These are phyloP conservation scores for Thalassarche chlororhynchos DNA, from an alignment of 2,113 vertebrate genomes.

Conservation along the genomic window DNA sequence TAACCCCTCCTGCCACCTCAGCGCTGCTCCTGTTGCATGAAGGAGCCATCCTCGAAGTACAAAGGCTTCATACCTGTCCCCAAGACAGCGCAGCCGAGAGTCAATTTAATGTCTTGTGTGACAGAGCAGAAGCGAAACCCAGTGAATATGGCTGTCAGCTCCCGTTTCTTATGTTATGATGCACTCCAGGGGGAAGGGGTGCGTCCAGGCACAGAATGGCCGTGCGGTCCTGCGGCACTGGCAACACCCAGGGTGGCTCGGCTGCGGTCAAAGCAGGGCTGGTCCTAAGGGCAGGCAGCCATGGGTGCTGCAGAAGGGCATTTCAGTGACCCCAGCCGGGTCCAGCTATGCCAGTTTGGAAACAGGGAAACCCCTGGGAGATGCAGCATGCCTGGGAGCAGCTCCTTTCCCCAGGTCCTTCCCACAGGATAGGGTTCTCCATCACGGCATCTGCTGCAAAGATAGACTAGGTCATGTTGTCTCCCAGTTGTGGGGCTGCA, in stretches of 20 bases:
- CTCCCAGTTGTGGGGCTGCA: background rate
- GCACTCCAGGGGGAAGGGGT: background rate
- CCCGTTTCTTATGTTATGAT: background rate
- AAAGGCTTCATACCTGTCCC: background rate
- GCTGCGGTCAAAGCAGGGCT: background rate
- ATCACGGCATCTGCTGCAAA: background rate
- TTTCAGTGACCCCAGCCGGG: background rate
- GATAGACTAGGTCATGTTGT: background rate
- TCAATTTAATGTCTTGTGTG: background rate
- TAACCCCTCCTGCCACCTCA: background rate
- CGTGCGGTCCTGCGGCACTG: background rate
- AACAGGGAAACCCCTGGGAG: background rate
- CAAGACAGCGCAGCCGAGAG: background rate
- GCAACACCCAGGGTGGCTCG: background rate
- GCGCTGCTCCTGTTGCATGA: background rate
- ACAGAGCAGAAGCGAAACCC: background rate
- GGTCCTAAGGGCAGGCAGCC: background rate
- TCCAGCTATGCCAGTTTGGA: background rate
- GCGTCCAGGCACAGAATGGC: background rate
- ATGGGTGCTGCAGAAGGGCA: background rate
- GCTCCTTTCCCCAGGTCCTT: background rate
- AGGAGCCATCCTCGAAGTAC: background rate
- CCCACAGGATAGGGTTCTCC: background rate
- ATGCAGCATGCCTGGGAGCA: background rate
- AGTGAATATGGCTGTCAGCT: background rate